Percentiles rank a stretch among this genome's conserved stretches.
Conservation (phyloP, 2,888 invertebrate genomes). For the Chymomyza fuscimana region DNA sequence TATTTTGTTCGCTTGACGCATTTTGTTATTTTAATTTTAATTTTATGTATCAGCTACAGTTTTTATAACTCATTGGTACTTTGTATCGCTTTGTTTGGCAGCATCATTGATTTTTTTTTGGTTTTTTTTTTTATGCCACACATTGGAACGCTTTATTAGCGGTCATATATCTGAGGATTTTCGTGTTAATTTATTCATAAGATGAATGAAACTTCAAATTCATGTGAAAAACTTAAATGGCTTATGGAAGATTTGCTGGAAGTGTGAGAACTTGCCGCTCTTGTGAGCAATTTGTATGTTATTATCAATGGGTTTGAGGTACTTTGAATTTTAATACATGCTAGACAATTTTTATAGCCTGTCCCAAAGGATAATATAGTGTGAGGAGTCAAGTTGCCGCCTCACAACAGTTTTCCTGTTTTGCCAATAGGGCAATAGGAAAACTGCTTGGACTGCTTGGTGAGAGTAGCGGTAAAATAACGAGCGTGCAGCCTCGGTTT, state of each 20-base stretch:
- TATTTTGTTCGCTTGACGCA: constrained; percentile 38
- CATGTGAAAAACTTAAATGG: constrained; percentile 38
- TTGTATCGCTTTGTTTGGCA: constrained; percentile 33
- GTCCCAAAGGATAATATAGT: no score
- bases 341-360: no score
- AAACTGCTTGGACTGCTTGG: no score
- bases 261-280: constrained; percentile 25
- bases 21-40: constrained; percentile 59
- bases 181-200: constrained; percentile 44
- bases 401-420: no score
- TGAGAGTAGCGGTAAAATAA: no score
- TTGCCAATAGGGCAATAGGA: no score
- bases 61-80: constrained; percentile 47
- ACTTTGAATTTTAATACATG: neutral
- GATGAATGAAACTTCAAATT: constrained; percentile 51
- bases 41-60: constrained; percentile 46
- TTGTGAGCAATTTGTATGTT: neutral
- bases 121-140: constrained; percentile 2
- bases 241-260: constrained; percentile 41
- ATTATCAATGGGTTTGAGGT: neutral
- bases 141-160: constrained; percentile 43
- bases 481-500: no score
- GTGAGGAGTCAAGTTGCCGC: no score
- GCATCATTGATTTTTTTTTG: constrained; percentile 4
- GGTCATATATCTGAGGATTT: constrained; percentile 30